Conservation (phyloP, 2,888 invertebrate genomes). For the Plebejus anna region DNA sequence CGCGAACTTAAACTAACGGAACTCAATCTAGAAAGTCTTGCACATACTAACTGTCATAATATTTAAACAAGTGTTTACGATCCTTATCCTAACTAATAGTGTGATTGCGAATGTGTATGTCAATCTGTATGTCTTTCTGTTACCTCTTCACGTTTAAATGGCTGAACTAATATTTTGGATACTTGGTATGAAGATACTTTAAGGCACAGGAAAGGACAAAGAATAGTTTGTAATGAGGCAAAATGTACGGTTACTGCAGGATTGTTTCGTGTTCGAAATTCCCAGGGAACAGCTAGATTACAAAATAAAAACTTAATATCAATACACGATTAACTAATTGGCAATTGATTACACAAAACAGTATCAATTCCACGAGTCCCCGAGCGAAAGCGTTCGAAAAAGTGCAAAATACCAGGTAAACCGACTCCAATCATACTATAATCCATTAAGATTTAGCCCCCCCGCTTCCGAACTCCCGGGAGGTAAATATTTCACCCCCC, state of each 20-base stretch:
- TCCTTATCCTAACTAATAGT: too few species aligned
- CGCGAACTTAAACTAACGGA: constrained; percentile 13
- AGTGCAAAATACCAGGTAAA: constrained; percentile 65
- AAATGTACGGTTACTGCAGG: too few species aligned
- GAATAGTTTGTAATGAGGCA: too few species aligned
- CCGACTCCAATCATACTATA: constrained; percentile 73
- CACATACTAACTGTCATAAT: background rate
- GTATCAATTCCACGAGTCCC: constrained; percentile 37
- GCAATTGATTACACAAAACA: constrained; percentile 41
- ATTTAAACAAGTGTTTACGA: background rate
- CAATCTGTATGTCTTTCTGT: too few species aligned
- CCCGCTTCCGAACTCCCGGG: constrained; percentile 73
- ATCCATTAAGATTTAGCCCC: constrained; percentile 75
- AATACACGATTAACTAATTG: constrained; percentile 38
- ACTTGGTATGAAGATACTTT: too few species aligned
- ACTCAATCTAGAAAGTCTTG: constrained; percentile 16
- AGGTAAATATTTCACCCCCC: constrained; percentile 74
- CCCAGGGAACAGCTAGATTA: background rate
- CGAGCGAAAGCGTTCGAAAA: constrained; percentile 48
- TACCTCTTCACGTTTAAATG: too few species aligned
- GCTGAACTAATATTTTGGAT: too few species aligned
- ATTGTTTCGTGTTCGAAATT: background rate
- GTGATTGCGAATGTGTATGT: too few species aligned
- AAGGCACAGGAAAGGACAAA: too few species aligned
- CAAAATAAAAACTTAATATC: background rate